phyloP scores from a whole-genome alignment of 2,113 vertebrate genomes.

The Catharus fuscescens region DNA sequence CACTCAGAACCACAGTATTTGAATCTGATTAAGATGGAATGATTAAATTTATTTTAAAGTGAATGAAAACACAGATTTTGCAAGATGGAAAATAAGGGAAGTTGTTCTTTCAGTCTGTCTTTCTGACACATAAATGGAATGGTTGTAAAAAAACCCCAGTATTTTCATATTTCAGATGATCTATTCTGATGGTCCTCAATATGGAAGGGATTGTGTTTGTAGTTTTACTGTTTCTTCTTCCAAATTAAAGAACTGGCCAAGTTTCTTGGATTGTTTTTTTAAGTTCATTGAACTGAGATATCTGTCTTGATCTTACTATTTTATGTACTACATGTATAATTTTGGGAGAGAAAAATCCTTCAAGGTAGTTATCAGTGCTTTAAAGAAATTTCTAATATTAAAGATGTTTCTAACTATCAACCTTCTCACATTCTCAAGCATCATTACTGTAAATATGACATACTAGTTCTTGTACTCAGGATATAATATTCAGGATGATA shows the following conservation, averaged over 20 bases:
- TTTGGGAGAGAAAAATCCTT: background rate
- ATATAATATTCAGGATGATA: background rate
- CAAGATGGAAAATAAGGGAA: background rate
- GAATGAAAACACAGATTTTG: background rate
- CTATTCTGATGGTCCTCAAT: background rate
- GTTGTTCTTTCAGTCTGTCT: background rate
- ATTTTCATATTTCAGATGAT: background rate
- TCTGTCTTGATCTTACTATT: background rate
- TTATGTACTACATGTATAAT: background rate
- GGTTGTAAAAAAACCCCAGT: background rate
- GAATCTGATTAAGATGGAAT: background rate
- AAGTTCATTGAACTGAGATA: background rate
- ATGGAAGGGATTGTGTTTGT: background rate
- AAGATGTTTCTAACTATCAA: background rate
- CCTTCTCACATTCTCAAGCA: background rate
- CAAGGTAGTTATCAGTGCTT: background rate
- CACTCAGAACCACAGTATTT: background rate
- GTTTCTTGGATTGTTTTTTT: background rate
- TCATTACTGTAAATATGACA: background rate
- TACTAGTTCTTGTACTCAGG: background rate
- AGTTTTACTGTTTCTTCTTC: background rate
- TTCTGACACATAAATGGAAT: background rate
- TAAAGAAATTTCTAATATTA: background rate
- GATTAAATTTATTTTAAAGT: background rate
- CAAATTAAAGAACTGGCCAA: background rate